phyloP scores from a whole-genome alignment of 2,797 vertebrate species.

The Spinibarbus caldwelli region DNA sequence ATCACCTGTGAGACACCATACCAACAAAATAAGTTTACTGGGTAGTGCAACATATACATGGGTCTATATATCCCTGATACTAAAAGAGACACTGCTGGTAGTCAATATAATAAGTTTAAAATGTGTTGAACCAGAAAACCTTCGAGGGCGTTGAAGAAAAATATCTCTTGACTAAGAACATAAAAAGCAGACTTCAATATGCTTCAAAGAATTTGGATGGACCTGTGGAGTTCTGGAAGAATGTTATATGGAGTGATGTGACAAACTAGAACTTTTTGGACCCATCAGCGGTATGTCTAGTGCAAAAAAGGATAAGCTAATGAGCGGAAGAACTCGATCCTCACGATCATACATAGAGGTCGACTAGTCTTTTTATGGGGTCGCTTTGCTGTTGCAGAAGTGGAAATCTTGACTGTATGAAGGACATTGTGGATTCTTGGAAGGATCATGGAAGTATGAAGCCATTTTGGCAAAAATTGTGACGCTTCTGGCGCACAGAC shows the following conservation, averaged over 20 bases:
- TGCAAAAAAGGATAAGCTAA: not conserved
- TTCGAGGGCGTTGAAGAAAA: not conserved
- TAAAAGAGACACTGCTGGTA: no score
- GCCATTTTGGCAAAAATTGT: no score
- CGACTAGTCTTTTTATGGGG: not conserved
- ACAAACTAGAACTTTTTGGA: not conserved
- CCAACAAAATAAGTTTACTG: not conserved
- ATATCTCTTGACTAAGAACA: not conserved
- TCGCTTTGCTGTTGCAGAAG: not conserved
- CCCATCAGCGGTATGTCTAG: not conserved
- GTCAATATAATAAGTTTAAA: no score
- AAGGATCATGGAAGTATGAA: no score
- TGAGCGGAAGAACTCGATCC: not conserved
- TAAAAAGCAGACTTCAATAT: not conserved
- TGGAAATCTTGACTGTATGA: not conserved
- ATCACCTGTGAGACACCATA: slow-evolving; percentile 75
- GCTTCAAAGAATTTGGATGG: not conserved
- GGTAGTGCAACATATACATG: no score
- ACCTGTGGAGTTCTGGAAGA: not conserved
- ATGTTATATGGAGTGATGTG: not conserved
- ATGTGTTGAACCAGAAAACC: not conserved
- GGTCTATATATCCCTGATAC: no score
- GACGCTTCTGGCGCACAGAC: no score
- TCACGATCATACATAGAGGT: not conserved
- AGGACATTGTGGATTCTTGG: no score